Conservation (phyloP, 2,888 invertebrate genomes). For the Cantharis rustica region DNA sequence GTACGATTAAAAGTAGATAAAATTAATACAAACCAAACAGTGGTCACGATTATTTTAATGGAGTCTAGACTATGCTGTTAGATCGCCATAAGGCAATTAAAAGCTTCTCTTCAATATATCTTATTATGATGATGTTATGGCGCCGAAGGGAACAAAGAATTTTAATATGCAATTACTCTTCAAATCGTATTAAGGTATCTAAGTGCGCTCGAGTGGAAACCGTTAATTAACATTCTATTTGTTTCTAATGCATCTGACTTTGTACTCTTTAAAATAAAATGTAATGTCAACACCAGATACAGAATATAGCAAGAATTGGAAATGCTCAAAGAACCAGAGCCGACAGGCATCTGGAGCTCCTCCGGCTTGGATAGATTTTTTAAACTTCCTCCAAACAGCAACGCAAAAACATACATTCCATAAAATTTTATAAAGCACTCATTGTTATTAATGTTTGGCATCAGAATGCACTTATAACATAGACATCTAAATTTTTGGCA, state of each 20-base stretch:
- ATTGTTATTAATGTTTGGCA: too few species aligned
- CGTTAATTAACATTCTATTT: constrained; percentile 6
- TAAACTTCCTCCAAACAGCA: too few species aligned
- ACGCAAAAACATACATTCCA: too few species aligned
- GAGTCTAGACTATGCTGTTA: neutral
- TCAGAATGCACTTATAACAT: neutral
- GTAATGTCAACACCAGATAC: neutral
- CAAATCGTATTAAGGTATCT: neutral
- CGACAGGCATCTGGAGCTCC: too few species aligned
- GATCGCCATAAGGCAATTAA: neutral
- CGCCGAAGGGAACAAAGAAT: constrained; percentile 9
- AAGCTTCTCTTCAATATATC: neutral
- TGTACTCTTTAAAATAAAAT: neutral
- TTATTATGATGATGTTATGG: constrained; percentile 4
- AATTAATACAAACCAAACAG: neutral
- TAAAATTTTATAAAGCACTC: too few species aligned
- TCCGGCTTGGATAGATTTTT: too few species aligned
- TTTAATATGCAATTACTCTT: constrained; percentile 7
- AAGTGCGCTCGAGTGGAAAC: constrained; percentile 11
- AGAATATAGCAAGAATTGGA: too few species aligned
- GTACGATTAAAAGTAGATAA: constrained; percentile 7
- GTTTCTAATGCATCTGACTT: constrained; percentile 6
- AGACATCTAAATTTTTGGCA: neutral
- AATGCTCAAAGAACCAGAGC: too few species aligned
- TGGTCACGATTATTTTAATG: neutral